These are phyloP conservation scores for Montifringilla adamsi DNA, from an alignment of 2,113 vertebrate species.

Conservation along the genomic window DNA sequence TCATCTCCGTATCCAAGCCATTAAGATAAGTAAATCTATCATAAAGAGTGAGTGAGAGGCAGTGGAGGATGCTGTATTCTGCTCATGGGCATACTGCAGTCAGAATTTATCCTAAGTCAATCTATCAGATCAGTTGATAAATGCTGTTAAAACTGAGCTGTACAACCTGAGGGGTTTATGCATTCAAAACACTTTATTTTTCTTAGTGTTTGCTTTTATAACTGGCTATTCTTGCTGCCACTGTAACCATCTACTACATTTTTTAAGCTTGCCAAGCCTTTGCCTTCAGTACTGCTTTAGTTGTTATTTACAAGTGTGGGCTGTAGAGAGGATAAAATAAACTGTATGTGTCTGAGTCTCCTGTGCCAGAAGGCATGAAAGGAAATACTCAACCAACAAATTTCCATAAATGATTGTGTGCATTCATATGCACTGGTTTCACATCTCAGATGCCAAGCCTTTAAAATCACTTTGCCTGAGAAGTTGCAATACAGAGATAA, in stretches of 20 bases:
- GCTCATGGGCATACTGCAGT: background rate
- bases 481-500: background rate
- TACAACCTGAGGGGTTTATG: background rate
- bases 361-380: background rate
- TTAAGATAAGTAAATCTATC: background rate
- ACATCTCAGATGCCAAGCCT: background rate
- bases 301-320: background rate
- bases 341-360: background rate
- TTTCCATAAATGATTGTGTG: background rate
- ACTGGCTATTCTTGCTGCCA: background rate
- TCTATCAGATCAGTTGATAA: background rate
- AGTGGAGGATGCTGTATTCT: background rate
- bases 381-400: background rate
- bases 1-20: background rate
- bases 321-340: background rate
- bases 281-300: background rate
- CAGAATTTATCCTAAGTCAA: background rate
- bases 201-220: background rate
- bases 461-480: background rate
- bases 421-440: background rate
- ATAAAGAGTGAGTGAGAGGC: background rate
- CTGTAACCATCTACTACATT: background rate
- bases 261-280: constrained; percentile 3
- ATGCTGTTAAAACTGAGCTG: background rate
- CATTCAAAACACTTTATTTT: background rate